Conservation (phyloP, 1,140 invertebrate species). For the Brachionus paranguensis region DNA sequence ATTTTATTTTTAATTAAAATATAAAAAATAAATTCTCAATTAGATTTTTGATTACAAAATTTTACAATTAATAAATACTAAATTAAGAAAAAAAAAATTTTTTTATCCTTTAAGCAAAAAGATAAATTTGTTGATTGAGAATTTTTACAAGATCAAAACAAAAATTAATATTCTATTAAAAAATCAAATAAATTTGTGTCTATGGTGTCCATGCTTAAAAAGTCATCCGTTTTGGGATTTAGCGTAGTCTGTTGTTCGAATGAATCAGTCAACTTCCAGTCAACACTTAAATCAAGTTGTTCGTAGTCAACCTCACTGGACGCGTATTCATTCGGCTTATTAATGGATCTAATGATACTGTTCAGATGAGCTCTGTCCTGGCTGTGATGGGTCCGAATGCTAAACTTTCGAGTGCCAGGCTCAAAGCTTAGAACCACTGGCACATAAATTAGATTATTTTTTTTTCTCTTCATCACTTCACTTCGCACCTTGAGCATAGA, state of each 20-base stretch:
- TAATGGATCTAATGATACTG: background rate
- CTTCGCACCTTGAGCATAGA: background rate
- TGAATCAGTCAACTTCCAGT: background rate
- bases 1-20: background rate
- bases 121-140: background rate
- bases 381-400: background rate
- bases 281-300: background rate
- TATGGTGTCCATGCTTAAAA: background rate
- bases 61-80: background rate
- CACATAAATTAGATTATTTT: constrained; percentile 4
- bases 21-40: background rate
- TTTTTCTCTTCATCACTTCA: background rate
- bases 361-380: background rate
- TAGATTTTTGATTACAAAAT: background rate
- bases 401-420: background rate
- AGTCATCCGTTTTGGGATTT: background rate
- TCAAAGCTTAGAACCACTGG: background rate
- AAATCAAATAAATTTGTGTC: background rate
- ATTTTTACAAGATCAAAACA: background rate
- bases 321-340: background rate
- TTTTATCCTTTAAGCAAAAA: background rate
- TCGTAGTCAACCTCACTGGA: background rate
- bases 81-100: background rate
- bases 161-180: background rate
- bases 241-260: background rate